Evolutionary conservation across 1,140 invertebrate genomes (phyloP), one percentile per base, ranked within the genome.

Genomic region (Drosophila baimaii): DNA sequence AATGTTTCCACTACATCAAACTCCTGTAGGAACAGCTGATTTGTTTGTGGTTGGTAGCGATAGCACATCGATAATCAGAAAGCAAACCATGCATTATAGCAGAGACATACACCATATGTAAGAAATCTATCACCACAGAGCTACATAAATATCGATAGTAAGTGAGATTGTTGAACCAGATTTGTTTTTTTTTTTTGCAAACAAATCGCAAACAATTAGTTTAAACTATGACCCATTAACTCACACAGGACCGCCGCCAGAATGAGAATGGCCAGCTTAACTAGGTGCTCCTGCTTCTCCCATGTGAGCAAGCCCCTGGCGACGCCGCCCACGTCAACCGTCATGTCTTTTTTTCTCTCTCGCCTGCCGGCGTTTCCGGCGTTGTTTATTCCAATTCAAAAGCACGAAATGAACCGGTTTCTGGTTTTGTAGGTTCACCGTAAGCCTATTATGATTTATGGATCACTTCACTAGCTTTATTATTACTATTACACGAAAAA

Each of bases 211-310:
- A n/a, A 25, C n/a, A 29, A 9, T 49, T 13, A n/a, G 19, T 13
- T 9, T 2, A n/a, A 47, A 64, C 62, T 33, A 57, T 13, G 8
- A 9, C 3, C 5, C 4, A 41, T 33, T n/a, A 71, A 96, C 96
- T 96, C 95, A 99, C 98, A 98, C 77, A 99, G 93, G 90, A 99
- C 95, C 62, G 97, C 97, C 80, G 97, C 98, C 90, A 98, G 94
- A 43, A 98, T 96, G 51, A 99, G 94, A 92, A 99, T 97, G 62
- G 96, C 95, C 90, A 99, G 93, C 92, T 99, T 99, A 65, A 99
- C 94, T 77, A 99, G 94, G 39, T 97, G 98, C 92, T 99, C 97
- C 92, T 99, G 98, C 92, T 99, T 99, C 81, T 99, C 97, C 86
- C 89, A 90, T 13, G 85, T 79, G 51, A 89, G 54, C 17, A 81